Evolutionary conservation across 2,113 vertebrate genomes (phyloP).

Genomic region (Protomyctophum bolini): DNA sequence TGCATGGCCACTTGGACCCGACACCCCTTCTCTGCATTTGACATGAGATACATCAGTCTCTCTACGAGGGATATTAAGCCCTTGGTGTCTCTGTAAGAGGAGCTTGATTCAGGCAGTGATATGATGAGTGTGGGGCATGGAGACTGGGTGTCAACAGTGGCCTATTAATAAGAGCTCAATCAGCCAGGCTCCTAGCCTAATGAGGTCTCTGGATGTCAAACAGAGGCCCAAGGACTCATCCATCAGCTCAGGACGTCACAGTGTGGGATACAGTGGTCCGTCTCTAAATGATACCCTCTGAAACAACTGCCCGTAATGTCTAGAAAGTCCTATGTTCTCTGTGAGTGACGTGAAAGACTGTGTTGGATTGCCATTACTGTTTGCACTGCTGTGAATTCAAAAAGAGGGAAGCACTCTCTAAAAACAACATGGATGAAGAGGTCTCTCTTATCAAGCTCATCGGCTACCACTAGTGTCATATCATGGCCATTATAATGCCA

Average conservation of each 20-base stretch:
- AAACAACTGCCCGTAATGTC: slow-evolving; percentile 15
- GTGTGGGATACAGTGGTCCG: not conserved
- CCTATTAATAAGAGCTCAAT: slow-evolving; percentile 40
- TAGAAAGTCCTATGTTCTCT: slow-evolving; percentile 17
- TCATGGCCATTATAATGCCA: no score
- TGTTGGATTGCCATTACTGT: slow-evolving; percentile 14
- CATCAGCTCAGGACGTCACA: slow-evolving; percentile 16
- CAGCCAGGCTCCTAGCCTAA: slow-evolving; percentile 15
- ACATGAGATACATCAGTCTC: slow-evolving; percentile 3
- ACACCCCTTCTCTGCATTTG: not conserved
- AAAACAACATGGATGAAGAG: no score
- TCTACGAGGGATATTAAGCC: not conserved
- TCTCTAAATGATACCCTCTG: not conserved
- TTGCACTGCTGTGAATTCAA: slow-evolving; percentile 10
- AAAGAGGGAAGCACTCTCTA: no score
- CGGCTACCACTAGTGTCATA: no score
- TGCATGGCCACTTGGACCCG: not conserved
- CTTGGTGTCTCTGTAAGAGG: not conserved
- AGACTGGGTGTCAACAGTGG: slow-evolving; percentile 29
- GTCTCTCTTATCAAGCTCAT: no score
- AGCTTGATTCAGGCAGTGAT: slow-evolving; percentile 6
- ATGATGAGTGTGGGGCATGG: slow-evolving; percentile 5
- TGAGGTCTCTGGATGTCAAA: slow-evolving; percentile 21
- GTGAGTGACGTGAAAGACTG: slow-evolving; percentile 22
- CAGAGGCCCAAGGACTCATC: slow-evolving; percentile 14